Evolutionary conservation across 2,113 vertebrate genomes (phyloP), one percentile per base, ranked within the genome.

Genomic region (rat (Rattus norvegicus)): DNA sequence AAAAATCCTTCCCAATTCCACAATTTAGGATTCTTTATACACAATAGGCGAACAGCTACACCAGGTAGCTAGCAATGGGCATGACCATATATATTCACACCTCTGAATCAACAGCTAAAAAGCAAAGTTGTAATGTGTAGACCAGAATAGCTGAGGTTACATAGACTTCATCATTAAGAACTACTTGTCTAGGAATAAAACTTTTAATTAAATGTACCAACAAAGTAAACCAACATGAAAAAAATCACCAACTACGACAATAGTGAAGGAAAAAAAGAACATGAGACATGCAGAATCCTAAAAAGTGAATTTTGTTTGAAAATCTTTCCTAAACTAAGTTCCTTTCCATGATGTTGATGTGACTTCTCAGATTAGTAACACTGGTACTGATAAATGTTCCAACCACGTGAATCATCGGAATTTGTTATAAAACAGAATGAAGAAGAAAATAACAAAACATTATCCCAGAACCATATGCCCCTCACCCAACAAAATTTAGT

Each of bases 361-460:
- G 7, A 70, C 59, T 96, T 76, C 39, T n/a, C 90, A 93, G 70
- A 93, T 93, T 2, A 95, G 85, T 88, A 92, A 79, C 54, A 93
- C 56, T 88, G 79, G 72, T 63, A 16, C 33, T 85, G 88, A 93
- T 90, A 63, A n/a, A 80, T 76, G 83, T 85, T 52, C 69, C 47
- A 87, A 61, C 12, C 72, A 88, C 65, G 24, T 95, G 94, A 96
- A 92, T 65, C 94, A 90, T 90, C 43, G 90, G 72, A 94, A 93
- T 89, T 94, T 94, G 61, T 96, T 85, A 90, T 65, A 69, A 97
- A 96, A 96, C 79, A 96, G 59, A 96, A 88, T 47, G 56, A 94
- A 90, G 28, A 65, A 92, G 88, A 88, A 96, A 95, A 59, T 39
- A 95, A 86, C 36, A 81, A 93, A 95, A 95, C 67, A 95, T 73